phyloP scores from a whole-genome alignment of 2,888 invertebrate species.

The Meandrusa payeni region DNA sequence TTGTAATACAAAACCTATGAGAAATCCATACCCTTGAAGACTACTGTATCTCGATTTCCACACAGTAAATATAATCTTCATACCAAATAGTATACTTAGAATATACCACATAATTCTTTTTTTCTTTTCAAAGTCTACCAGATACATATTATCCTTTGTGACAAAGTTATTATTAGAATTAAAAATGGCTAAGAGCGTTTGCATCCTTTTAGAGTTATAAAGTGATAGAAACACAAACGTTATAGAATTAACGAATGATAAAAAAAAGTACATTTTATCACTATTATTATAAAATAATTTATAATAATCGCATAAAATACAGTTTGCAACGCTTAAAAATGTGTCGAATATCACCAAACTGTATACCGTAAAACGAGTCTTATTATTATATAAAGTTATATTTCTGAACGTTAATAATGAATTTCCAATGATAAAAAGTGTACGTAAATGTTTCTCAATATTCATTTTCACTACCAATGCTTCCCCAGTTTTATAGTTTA shows the following conservation, averaged over 20 bases:
- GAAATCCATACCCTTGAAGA: not conserved
- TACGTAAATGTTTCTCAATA: too few relatives aligned
- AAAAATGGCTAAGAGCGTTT: conserved; percentile 1
- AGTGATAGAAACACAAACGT: not conserved
- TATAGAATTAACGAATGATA: not conserved
- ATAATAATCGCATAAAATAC: not conserved
- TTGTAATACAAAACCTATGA: not conserved
- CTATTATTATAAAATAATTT: not conserved
- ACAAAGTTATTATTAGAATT: not conserved
- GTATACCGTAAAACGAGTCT: not conserved
- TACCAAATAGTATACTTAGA: not conserved
- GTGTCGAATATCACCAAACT: not conserved
- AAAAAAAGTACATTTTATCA: not conserved
- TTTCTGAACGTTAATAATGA: conserved; percentile 7
- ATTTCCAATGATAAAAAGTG: conserved; percentile 5
- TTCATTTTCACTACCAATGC: too few relatives aligned
- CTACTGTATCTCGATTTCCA: not conserved
- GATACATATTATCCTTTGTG: conserved; percentile 6
- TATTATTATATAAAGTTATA: not conserved
- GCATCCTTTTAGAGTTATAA: conserved; percentile 1
- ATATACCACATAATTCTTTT: not conserved
- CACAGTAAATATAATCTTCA: not conserved
- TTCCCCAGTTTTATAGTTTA: too few relatives aligned
- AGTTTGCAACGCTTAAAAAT: not conserved
- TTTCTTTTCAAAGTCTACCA: not conserved